Conservation (phyloP, 2,797 vertebrate species). For the Merluccius polli region DNA sequence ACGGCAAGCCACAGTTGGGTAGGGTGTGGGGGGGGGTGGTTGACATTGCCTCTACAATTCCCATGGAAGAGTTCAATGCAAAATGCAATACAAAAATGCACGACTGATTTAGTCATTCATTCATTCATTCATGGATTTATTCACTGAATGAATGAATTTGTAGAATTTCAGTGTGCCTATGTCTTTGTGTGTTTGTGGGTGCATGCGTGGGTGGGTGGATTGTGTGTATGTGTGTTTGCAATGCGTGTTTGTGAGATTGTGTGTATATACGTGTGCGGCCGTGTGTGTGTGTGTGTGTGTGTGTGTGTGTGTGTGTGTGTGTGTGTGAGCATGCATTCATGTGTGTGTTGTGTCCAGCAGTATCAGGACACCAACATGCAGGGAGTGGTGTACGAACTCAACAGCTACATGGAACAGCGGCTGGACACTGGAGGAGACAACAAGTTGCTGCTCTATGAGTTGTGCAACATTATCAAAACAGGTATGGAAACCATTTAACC, state of each 20-base stretch:
- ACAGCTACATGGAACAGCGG: slow-evolving; percentile 95
- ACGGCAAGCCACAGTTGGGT: neutral
- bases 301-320: neutral
- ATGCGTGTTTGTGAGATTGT: slow-evolving; percentile 20
- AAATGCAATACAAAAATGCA: neutral
- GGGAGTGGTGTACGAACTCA: slow-evolving; percentile 93
- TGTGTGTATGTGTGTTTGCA: neutral
- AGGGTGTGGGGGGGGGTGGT: neutral
- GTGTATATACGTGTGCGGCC: neutral
- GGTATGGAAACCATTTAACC: slow-evolving; percentile 72
- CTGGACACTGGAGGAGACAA: slow-evolving; percentile 91
- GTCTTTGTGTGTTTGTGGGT: slow-evolving; percentile 31
- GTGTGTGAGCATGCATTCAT: slow-evolving; percentile 15
- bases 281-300: slow-evolving; percentile 18
- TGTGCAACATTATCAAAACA: slow-evolving; percentile 94
- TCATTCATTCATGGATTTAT: neutral
- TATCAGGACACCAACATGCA: slow-evolving; percentile 98
- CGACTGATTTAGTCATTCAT: too few relatives aligned
- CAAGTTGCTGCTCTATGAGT: slow-evolving; percentile 92
- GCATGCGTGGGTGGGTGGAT: slow-evolving; percentile 20
- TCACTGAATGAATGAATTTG: neutral
- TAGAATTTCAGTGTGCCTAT: neutral
- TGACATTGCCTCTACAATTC: neutral
- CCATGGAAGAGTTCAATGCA: neutral
- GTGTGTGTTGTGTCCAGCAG: slow-evolving; percentile 74